These are phyloP conservation scores for Tetranychus cinnabarinus DNA, from an alignment of 1,140 invertebrate genomes.

Conservation along the genomic window DNA sequence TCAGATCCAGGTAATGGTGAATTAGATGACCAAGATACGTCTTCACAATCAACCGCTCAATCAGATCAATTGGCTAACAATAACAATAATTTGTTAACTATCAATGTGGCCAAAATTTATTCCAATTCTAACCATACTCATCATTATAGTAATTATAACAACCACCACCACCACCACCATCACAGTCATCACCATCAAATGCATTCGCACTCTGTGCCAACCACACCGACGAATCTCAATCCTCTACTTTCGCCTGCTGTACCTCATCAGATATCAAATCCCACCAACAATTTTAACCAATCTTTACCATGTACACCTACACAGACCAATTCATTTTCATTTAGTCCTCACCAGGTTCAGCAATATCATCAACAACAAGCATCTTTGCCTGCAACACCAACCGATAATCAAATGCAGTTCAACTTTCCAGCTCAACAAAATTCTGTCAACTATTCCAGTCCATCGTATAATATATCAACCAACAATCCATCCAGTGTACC, in stretches of 20 bases:
- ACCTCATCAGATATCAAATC: not conserved
- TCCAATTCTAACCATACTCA: not conserved
- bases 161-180: not conserved
- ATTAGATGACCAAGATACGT: conserved; percentile 1
- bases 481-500: not conserved
- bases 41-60: not conserved
- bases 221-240: not conserved
- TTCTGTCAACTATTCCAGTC: not conserved
- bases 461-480: not conserved
- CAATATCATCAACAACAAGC: conserved; percentile 5
- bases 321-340: not conserved
- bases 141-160: not conserved
- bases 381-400: not conserved
- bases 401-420: not conserved
- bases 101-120: not conserved
- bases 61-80: not conserved
- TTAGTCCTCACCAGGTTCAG: conserved; percentile 1
- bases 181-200: not conserved
- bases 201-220: conserved; percentile 5
- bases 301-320: conserved; percentile 3
- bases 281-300: not conserved
- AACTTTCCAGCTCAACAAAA: conserved; percentile 1
- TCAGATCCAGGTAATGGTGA: not conserved
- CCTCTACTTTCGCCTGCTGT: not conserved
- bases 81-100: not conserved